Base-by-base conservation (phyloP, 2,113 vertebrate genomes). In the Osmerus eperlanus region DNA sequence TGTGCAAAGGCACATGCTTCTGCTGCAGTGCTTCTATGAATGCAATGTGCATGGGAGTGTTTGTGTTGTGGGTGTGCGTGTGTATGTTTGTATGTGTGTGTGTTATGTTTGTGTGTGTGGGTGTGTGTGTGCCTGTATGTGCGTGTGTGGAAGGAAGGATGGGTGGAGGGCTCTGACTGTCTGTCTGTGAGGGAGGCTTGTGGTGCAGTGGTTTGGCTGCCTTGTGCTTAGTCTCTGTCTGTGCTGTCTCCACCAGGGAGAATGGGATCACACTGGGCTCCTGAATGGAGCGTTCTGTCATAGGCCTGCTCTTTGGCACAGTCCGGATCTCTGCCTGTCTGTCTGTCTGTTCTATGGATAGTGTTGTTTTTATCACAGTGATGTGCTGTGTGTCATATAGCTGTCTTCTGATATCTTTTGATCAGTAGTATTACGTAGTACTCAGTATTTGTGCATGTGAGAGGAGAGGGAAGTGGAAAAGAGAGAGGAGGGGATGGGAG, bases 111-210 rank as follows among this genome's bases (percentile, higher is more conserved):
- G 36, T 6, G 36, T 8, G 36, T 6, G 36, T 14, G 29, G 7
- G 11, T 69, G 52, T 67, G 64, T 36, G 81, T 68, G 32, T 6
- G 32, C 32, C 4, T 36, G 32, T 36, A 36, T 36, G 66, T 78
- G 55, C 41, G 78, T 76, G 51, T 80, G 77, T 68, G n/a, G 77
- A 81, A 89, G 89, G 88, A 89, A 89, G 88, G 87, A 87, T 87
- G 87, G 87, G 87, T 83, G 85, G 83, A 81, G 82, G 54, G 12
- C 58, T 72, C 54, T 60, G 47, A 15, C 70, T 67, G 59, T 65
- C 66, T 58, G 68, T 70, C 52, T 63, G 29, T 41, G 47, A 71
- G 77, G 78, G 69, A 78, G 81, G 81, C 83, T 84, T 80, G 68
- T 77, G 23, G 75, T 75, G 72, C 78, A 75, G 68, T 36, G 32